Conservation (phyloP, 2,888 invertebrate genomes). For the Anticlea derivata region DNA sequence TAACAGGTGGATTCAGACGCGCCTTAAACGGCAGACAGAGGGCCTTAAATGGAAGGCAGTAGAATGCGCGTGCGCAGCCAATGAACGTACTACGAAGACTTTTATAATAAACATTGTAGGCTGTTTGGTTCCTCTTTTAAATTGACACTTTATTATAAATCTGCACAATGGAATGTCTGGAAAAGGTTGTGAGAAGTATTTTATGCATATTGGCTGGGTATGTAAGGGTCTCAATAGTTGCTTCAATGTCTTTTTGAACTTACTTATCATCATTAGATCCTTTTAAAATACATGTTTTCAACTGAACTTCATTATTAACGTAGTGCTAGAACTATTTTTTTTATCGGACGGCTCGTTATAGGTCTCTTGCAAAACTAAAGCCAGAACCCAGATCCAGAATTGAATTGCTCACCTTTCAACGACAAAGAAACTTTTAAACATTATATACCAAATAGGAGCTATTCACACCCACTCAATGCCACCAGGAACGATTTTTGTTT, state of each 20-base stretch:
- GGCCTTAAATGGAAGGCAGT: slow-evolving; percentile 65
- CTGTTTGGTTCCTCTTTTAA: slow-evolving; percentile 10
- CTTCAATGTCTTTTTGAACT: too few species aligned
- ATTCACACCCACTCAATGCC: slow-evolving; percentile 13
- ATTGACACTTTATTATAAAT: slow-evolving; percentile 4
- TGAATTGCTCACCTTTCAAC: neutral
- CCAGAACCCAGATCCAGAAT: too few species aligned
- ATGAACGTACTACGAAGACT: slow-evolving; percentile 38
- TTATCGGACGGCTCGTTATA: too few species aligned
- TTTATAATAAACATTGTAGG: slow-evolving; percentile 20
- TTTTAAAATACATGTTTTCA: too few species aligned
- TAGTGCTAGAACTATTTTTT: too few species aligned
- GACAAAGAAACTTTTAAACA: neutral
- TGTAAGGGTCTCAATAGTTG: too few species aligned
- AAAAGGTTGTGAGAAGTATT: too few species aligned
- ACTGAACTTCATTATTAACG: too few species aligned
- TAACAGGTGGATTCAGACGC: slow-evolving; percentile 55
- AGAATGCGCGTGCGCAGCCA: slow-evolving; percentile 61
- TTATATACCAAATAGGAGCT: slow-evolving; percentile 4
- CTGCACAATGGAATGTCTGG: too few species aligned
- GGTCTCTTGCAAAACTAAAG: too few species aligned
- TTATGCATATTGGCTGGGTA: too few species aligned
- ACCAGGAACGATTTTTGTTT: slow-evolving; percentile 8
- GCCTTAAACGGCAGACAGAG: slow-evolving; percentile 64
- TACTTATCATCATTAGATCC: too few species aligned